Evolutionary conservation across 2,888 invertebrate species (phyloP).

Genomic region (Drosophila ezoana): DNA sequence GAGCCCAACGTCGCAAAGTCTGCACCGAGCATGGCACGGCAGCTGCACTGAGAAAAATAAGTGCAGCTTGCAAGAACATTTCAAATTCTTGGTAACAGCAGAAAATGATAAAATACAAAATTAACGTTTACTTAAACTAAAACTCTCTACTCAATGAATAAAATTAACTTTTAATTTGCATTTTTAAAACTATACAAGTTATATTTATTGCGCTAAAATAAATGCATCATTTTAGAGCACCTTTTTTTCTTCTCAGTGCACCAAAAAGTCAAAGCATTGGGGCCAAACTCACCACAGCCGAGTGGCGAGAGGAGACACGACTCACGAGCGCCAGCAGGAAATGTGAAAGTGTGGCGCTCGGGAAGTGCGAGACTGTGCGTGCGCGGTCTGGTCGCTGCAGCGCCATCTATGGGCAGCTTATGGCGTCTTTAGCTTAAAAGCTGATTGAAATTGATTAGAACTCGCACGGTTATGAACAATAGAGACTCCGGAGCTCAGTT

Average conservation of each 20-base stretch:
- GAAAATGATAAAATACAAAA: too few species aligned
- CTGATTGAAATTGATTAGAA: conserved; percentile 48
- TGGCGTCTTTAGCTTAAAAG: conserved; percentile 18
- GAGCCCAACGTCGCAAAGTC: conserved; percentile 55
- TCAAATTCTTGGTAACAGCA: neutral
- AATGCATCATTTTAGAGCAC: neutral
- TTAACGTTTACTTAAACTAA: neutral
- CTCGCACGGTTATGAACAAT: neutral
- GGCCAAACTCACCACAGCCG: conserved; percentile 64
- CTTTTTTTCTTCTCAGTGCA: conserved; percentile 19
- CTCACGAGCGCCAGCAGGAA: conserved; percentile 50
- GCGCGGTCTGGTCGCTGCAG: conserved; percentile 16
- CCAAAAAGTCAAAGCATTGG: conserved; percentile 4
- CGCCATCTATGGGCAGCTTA: conserved; percentile 65
- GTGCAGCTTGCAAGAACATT: neutral
- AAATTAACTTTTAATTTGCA: too few species aligned
- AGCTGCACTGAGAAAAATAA: conserved; percentile 37
- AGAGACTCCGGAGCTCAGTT: conserved; percentile 16
- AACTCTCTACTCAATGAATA: too few species aligned
- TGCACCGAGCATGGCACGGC: conserved; percentile 47
- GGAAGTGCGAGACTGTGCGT: conserved; percentile 47
- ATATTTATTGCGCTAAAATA: too few species aligned
- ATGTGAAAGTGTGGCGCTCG: conserved; percentile 57
- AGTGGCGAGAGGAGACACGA: conserved; percentile 43
- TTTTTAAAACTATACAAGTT: neutral